Conservation (phyloP, 1,140 invertebrate genomes). For the Rhizoglyphus robini region DNA sequence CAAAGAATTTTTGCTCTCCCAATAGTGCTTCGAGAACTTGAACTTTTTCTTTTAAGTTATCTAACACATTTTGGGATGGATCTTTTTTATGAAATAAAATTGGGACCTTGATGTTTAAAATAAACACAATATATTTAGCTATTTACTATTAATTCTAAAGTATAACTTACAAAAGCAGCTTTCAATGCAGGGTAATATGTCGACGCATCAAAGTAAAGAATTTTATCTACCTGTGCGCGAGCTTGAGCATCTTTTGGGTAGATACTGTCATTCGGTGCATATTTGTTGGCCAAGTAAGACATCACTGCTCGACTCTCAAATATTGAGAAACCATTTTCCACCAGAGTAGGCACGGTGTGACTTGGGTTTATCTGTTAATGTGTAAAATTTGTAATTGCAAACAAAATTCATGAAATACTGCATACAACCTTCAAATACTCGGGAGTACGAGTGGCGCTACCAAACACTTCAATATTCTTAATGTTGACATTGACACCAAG, state of each 20-base stretch:
- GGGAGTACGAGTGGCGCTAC: conserved; percentile 51
- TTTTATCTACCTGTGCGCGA: conserved; percentile 53
- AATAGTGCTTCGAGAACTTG: conserved; percentile 3
- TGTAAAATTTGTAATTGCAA: too few species aligned
- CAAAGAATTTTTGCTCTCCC: conserved; percentile 31
- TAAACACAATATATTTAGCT: too few species aligned
- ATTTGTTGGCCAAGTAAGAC: conserved; percentile 32
- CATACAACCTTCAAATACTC: conserved; percentile 60
- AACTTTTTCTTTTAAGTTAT: background rate
- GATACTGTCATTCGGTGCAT: conserved; percentile 47
- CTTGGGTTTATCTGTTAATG: conserved; percentile 53
- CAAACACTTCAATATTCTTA: conserved; percentile 47
- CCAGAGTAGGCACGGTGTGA: conserved; percentile 51
- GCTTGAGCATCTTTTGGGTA: conserved; percentile 52
- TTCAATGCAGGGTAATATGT: conserved; percentile 33
- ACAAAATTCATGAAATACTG: too few species aligned
- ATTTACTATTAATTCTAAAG: too few species aligned
- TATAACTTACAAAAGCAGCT: background rate
- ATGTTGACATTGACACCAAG: conserved; percentile 55
- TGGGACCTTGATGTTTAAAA: too few species aligned
- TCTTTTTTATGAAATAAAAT: background rate
- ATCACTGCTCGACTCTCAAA: conserved; percentile 38
- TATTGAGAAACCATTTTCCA: conserved; percentile 47
- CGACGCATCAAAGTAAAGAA: conserved; percentile 51
- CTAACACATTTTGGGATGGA: background rate